Base-by-base conservation (phyloP, 2,888 invertebrate genomes). In the Sialis fuliginosa region DNA sequence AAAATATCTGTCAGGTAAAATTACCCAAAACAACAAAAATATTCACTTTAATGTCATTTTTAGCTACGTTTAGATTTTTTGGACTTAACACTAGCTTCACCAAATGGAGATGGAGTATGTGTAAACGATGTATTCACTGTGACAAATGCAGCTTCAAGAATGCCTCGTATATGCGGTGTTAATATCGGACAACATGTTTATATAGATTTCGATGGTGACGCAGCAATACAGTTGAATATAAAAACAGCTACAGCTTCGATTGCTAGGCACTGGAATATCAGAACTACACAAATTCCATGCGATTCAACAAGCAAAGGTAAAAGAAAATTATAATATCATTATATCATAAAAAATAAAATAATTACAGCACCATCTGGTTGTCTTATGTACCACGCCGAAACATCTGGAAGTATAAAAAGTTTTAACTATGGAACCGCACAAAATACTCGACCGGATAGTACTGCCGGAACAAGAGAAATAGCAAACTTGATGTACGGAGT, bases 151-250 rank as follows among this genome's bases (percentile, higher is more conserved):
- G 76, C 79, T 48, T 77, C 80, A 0, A 61, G 68, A 6, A 74
- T 82, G 5, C 84, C 83, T 0, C 80, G 84, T 0, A 72, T 90
- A 49, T 90, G 89, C 59, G 89, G 89, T 0, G 82, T 83, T 59
- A 83, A 86, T 61, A 75, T 79, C 1, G 86, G 85, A 1, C 82
- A 87, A 60, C 82, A 83, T 55, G 70, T 86, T 31, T 86, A 81
- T 56, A 72, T 85, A 1, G 79, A 82, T 58, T 86, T 87, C 56
- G 76, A 79, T 55, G 77, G 75, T 1, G 72, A 74, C 22, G 67
- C 68, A 13, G 74, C 82, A 0, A 81, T 87, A 37, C 77, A 73
- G 4, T 72, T 87, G 42, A 70, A 76, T 0, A 65, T 87, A 10
- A 73, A 77, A 8, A 80, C 83, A 0, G 57, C 69, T 0, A 63